Base-by-base conservation (phyloP, 2,797 vertebrate species). In the Micrastur ruficollis region DNA sequence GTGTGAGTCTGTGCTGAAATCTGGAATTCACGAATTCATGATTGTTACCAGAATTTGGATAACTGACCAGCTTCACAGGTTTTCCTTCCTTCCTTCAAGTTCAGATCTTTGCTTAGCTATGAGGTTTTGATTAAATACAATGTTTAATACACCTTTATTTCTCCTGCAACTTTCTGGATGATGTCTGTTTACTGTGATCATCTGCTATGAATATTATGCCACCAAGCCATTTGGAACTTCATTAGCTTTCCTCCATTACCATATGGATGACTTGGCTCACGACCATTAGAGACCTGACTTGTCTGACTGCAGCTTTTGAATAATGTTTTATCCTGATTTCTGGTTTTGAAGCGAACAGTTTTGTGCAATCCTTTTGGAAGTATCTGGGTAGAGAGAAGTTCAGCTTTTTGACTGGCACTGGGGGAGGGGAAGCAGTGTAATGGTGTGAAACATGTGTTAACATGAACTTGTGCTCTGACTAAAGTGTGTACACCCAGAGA, bases 171-270 rank as follows among this genome's bases (percentile, higher is more conserved):
- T 92, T 95, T 73, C 44, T 80, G 67, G 63, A 81, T 67, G 20
- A 25, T 42, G 13, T 49, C 46, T 67, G 20, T 80, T 93, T 93
- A n/a, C 55, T 82, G 44, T 73, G 63, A 67, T 97, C 52, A 84
- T 79, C 56, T 86, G 63, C 63, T 78, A 56, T 59, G 62, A 88
- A 81, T 80, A 90, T 79, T 87, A 90, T 82, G 36, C 71, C 53
- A 89, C 55, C 40, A 71, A 93, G 59, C 31, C 74, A 87, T 93
- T 90, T 89, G 92, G 70, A 96, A 90, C 73, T 94, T 92, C 82
- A 78, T 83, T 91, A 96, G 66, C 58, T 23, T 80, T 93, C 53
- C n/a, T 80, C n/a, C 27, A 36, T 92, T 82, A 80, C 63, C 78
- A 67, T 93, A 90, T 63, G 86, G 67, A 82, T 88, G 65, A 79